Evolutionary conservation across 2,888 invertebrate species (phyloP), one percentile per base, ranked within the genome.

Genomic region (Aromia moschata): DNA sequence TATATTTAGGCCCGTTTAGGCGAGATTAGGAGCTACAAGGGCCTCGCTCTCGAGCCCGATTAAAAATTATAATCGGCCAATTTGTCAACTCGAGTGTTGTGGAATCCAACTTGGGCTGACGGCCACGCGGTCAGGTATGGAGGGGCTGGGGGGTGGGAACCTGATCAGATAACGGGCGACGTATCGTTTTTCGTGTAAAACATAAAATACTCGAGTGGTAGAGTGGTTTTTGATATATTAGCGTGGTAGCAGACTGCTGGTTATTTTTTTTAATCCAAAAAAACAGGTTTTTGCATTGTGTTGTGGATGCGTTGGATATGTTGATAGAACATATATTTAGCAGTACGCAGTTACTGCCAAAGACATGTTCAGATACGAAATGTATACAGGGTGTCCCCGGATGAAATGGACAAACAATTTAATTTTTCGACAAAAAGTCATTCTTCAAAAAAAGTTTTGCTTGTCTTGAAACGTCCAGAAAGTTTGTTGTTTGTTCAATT

Each of bases 11-110:
- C 56, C 40, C 57, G 59, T 59, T 61, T 64, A 64, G 61, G 51
- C 30, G 18, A 72, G 72, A 65, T 64, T 64, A 67, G 64, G 68
- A 62, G 67, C 65, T 68, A 69, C 64, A 67, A 65, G 62, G 62
- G 57, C 60, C 61, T 65, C 49, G 49, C 62, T 62, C 57, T 58
- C 62, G 67, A 61, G 65, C n/a, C 71, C 71, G 74, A 77, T 78
- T 77, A 78, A 74, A 77, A 78, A 76, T 77, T 77, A 77, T 77
- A 78, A 78, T 78, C 75, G 76, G 74, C 72, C 77, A 76, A 77
- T 78, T 78, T 78, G 78, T 78, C 78, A 77, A 74, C 69, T 76
- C 68, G 69, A 77, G 75, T 75, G 76, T 72, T 74, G 56, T 62
- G 65, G 65, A 62, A 56, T 62, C 67, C 53, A 56, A 54, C 62